These are phyloP conservation scores for Nezara viridula DNA, from an alignment of 2,888 invertebrate genomes.

Conservation along the genomic window DNA sequence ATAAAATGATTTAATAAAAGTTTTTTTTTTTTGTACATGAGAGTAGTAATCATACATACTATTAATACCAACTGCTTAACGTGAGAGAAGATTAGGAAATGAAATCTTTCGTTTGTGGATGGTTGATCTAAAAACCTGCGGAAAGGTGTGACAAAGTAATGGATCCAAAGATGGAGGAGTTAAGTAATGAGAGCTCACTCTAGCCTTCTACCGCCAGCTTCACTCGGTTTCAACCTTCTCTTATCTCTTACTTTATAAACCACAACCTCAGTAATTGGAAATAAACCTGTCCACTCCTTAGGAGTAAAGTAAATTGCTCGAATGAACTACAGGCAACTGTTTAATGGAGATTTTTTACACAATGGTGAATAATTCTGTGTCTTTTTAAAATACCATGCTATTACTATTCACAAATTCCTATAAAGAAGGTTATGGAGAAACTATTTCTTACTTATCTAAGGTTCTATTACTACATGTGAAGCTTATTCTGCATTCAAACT, in stretches of 20 bases:
- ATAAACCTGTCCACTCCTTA: not conserved
- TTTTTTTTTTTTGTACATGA: no score
- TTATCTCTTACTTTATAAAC: not conserved
- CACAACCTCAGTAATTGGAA: not conserved
- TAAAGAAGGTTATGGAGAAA: no score
- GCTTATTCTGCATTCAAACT: no score
- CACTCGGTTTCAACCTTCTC: not conserved
- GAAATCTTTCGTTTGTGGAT: not conserved
- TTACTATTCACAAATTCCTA: no score
- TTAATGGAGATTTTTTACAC: no score
- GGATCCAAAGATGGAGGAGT: not conserved
- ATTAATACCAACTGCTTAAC: not conserved
- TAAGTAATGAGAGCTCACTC: not conserved
- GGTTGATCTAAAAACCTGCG: not conserved
- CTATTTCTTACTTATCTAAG: no score
- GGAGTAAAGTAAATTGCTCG: not conserved
- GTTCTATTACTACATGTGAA: no score
- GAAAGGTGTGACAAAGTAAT: slow-evolving; percentile 8
- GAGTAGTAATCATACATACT: no score
- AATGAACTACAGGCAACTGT: not conserved
- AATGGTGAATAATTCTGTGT: no score
- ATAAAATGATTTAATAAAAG: no score
- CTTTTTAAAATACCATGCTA: no score
- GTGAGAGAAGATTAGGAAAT: not conserved
- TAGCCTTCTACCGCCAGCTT: not conserved